A percentile compares a stretch with the other conserved stretches of the same genome.
Conservation (phyloP, 1,140 invertebrate species). For the Drosophila grimshawi region DNA sequence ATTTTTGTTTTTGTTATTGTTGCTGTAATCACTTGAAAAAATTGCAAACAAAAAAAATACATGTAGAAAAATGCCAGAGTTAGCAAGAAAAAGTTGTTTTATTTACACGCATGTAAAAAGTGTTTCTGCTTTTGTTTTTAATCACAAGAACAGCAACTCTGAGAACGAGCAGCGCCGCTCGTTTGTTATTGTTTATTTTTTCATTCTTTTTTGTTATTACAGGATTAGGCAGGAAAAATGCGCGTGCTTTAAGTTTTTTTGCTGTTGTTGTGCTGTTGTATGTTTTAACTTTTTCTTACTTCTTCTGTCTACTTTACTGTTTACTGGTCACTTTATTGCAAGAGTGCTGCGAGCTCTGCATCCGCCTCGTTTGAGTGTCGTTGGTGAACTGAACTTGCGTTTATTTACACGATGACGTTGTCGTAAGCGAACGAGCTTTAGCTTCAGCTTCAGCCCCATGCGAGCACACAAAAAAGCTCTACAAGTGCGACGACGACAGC, state of each 20-base stretch:
- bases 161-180: not conserved
- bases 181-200: constrained; percentile 8
- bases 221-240: constrained; percentile 19
- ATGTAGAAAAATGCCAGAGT: constrained; percentile 35
- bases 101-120: constrained; percentile 36
- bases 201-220: constrained; percentile 4
- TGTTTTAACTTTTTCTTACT: constrained; percentile 33
- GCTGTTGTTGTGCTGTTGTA: constrained; percentile 4
- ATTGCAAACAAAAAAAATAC: constrained; percentile 43
- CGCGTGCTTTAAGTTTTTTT: constrained; percentile 25
- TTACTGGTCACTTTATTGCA: constrained; percentile 35
- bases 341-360: constrained; percentile 39
- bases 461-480: constrained; percentile 40
- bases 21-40: constrained; percentile 59
- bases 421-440: constrained; percentile 34
- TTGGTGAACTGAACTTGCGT: constrained; percentile 56
- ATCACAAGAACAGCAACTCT: constrained; percentile 6
- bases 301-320: constrained; percentile 34
- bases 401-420: constrained; percentile 54
- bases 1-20: constrained; percentile 17
- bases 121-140: constrained; percentile 16
- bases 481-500: constrained; percentile 44
- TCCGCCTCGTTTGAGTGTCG: constrained; percentile 55
- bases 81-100: constrained; percentile 36
- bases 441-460: constrained; percentile 40